These are phyloP conservation scores for Megamerina dolium DNA, from an alignment of 2,888 invertebrate species.

Conservation along the genomic window DNA sequence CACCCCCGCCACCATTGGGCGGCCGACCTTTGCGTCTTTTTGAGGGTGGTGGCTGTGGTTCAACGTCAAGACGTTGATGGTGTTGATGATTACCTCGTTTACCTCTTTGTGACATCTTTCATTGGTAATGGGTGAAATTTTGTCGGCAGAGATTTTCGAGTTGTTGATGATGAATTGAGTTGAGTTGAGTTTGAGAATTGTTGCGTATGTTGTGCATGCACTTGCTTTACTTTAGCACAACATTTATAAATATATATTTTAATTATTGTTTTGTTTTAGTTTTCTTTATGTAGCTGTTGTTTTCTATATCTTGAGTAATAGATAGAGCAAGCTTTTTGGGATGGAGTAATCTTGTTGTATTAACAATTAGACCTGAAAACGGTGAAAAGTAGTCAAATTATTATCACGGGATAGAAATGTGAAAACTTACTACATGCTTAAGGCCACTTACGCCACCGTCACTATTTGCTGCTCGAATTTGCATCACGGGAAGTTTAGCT, in stretches of 20 bases:
- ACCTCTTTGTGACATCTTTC: constrained; percentile 69
- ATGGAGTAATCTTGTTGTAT: too few relatives aligned
- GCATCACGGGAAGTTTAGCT: too few relatives aligned
- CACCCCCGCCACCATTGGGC: constrained; percentile 44
- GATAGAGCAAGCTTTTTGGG: too few relatives aligned
- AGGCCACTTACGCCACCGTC: constrained; percentile 41
- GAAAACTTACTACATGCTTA: constrained; percentile 44
- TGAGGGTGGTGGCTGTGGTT: constrained; percentile 56
- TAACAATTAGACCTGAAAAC: too few relatives aligned
- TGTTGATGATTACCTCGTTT: constrained; percentile 64
- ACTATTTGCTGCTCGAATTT: constrained; percentile 30
- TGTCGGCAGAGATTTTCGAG: constrained; percentile 12
- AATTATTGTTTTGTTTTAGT: not conserved
- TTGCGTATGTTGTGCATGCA: constrained; percentile 16
- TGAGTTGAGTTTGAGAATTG: constrained; percentile 21
- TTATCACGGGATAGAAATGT: too few relatives aligned
- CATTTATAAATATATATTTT: constrained; percentile 7
- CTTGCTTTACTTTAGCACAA: constrained; percentile 8
- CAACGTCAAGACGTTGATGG: constrained; percentile 48
- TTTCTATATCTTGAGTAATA: constrained; percentile 1
- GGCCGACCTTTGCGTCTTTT: constrained; percentile 72
- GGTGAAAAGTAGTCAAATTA: too few relatives aligned
- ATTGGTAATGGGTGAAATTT: constrained; percentile 29
- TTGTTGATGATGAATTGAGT: constrained; percentile 4
- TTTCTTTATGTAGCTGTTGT: constrained; percentile 1